phyloP scores from a whole-genome alignment of 2,797 vertebrate species.

The Nyctalus aviator region DNA sequence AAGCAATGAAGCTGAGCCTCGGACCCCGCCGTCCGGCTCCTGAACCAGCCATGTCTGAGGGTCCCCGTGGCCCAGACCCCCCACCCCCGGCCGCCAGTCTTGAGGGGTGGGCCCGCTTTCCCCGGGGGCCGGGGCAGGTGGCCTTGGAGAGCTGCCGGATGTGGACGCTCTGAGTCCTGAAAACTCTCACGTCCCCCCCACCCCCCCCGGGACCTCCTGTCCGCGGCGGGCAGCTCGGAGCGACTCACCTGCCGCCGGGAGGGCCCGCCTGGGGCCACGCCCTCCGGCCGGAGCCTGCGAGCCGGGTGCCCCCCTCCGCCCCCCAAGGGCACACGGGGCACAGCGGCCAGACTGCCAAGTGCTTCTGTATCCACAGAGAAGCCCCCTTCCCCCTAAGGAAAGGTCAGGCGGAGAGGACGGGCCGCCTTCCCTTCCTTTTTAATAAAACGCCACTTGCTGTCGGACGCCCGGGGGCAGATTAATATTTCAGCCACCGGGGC shows the following conservation, averaged over 20 bases:
- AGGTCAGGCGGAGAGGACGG: conserved; percentile 84
- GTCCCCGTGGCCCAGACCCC: background rate
- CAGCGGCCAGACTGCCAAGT: background rate
- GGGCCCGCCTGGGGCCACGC: background rate
- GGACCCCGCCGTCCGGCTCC: background rate
- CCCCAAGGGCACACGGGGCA: background rate
- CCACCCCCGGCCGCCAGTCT: no score
- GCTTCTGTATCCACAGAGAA: conserved; percentile 76
- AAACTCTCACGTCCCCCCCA: rapidly evolving
- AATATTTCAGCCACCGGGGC: conserved; percentile 97
- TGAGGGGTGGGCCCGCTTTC: no score
- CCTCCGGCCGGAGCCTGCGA: background rate
- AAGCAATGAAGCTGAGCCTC: background rate
- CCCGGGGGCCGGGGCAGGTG: background rate
- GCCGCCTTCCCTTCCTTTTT: conserved; percentile 82
- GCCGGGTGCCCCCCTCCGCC: rapidly evolving
- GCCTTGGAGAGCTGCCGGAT: background rate
- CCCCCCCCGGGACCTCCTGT: rapidly evolving
- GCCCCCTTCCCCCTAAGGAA: conserved; percentile 81
- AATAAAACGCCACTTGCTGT: conserved; percentile 95
- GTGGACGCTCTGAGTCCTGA: background rate
- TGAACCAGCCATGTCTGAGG: background rate
- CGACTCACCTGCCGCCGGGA: background rate
- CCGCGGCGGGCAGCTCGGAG: background rate
- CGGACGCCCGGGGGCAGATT: conserved; percentile 93